Evolutionary conservation across 1,140 invertebrate species (phyloP).

Genomic region (Lethrus apterus): DNA sequence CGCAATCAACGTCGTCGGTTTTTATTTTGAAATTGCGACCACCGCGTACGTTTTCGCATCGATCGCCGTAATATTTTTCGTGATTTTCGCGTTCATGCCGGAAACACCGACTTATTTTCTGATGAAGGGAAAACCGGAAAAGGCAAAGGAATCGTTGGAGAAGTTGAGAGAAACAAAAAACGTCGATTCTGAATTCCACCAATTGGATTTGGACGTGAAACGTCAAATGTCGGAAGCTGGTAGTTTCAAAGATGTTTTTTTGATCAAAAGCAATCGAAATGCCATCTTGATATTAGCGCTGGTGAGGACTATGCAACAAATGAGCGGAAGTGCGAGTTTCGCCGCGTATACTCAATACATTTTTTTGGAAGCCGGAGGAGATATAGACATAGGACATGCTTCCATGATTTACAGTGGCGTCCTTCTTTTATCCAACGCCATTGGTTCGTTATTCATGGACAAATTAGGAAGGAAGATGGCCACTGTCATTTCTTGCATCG

Average conservation of each 20-base stretch:
- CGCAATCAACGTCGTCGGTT: conserved; percentile 45
- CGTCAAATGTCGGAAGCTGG: conserved; percentile 24
- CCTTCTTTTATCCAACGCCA: neutral
- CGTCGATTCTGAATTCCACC: conserved; percentile 27
- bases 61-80: conserved; percentile 11
- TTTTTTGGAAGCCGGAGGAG: conserved; percentile 31
- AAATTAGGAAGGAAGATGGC: conserved; percentile 2
- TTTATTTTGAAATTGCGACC: conserved; percentile 41
- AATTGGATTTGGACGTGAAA: conserved; percentile 22
- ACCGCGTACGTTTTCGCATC: conserved; percentile 35
- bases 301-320: conserved; percentile 15
- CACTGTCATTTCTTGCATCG: neutral
- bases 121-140: conserved; percentile 21
- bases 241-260: conserved; percentile 31
- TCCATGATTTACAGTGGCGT: conserved; percentile 36
- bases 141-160: conserved; percentile 17
- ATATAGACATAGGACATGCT: conserved; percentile 53
- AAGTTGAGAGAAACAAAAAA: conserved; percentile 32
- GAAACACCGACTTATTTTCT: conserved; percentile 34
- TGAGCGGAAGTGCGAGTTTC: conserved; percentile 21
- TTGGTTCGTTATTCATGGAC: conserved; percentile 1
- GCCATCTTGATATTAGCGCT: conserved; percentile 34
- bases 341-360: conserved; percentile 15
- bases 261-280: conserved; percentile 39
- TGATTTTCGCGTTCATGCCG: conserved; percentile 9